These are phyloP conservation scores for Autographa pulchrina DNA, from an alignment of 2,888 invertebrate genomes.

Conservation along the genomic window DNA sequence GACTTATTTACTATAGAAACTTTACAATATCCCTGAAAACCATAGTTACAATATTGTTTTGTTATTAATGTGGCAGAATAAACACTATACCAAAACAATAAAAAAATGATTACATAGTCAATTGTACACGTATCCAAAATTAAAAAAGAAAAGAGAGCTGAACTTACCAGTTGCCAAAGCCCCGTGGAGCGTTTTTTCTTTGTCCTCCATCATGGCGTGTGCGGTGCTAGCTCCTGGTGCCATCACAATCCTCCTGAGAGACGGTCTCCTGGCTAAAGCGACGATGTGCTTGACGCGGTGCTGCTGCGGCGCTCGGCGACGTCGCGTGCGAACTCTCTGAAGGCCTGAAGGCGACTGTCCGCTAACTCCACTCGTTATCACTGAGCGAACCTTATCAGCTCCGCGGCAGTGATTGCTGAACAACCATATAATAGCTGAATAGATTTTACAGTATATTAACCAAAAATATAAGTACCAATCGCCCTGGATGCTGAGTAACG, in stretches of 20 bases:
- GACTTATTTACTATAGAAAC: slow-evolving; percentile 20
- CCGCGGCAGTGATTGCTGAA: slow-evolving; percentile 85
- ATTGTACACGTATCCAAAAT: slow-evolving; percentile 42
- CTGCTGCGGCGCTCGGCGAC: slow-evolving; percentile 77
- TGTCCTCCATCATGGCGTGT: slow-evolving; percentile 88
- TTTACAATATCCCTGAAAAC: slow-evolving; percentile 39
- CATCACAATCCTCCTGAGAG: slow-evolving; percentile 87
- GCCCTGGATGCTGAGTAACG: slow-evolving; percentile 81
- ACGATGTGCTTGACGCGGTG: slow-evolving; percentile 80
- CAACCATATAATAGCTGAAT: slow-evolving; percentile 83
- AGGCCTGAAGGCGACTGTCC: slow-evolving; percentile 83
- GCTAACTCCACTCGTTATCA: slow-evolving; percentile 83
- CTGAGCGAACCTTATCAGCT: slow-evolving; percentile 85
- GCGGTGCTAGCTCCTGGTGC: slow-evolving; percentile 89
- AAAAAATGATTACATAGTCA: slow-evolving; percentile 37
- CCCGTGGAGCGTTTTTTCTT: slow-evolving; percentile 83
- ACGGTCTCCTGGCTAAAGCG: slow-evolving; percentile 84
- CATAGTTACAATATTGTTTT: neutral
- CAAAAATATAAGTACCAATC: slow-evolving; percentile 83
- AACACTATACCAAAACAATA: slow-evolving; percentile 34
- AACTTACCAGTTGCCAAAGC: slow-evolving; percentile 77
- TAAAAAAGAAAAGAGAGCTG: slow-evolving; percentile 29
- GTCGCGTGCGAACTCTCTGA: slow-evolving; percentile 87
- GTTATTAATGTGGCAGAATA: slow-evolving; percentile 14
- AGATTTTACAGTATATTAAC: slow-evolving; percentile 84